phyloP scores from a whole-genome alignment of 2,113 vertebrate genomes.

The Solea senegalensis region DNA sequence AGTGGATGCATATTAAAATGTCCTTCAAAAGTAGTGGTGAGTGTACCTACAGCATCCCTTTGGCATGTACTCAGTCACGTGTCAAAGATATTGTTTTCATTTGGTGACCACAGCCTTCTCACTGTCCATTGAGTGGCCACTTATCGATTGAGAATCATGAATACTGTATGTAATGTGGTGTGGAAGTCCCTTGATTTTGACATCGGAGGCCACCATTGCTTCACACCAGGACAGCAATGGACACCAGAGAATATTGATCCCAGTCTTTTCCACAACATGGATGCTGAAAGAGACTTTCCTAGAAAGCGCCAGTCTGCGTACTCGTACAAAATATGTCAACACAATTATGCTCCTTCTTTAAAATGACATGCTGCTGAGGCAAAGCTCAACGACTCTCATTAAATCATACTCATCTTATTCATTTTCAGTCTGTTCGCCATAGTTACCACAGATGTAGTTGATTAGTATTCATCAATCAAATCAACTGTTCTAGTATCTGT shows the following conservation, averaged over 20 bases:
- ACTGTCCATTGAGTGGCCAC: neutral
- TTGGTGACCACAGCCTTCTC: neutral
- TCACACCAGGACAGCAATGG: too few relatives aligned
- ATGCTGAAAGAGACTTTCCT: neutral
- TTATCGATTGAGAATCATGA: slow-evolving; percentile 8
- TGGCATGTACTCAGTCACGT: neutral
- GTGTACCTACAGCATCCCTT: neutral
- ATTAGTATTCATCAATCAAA: slow-evolving; percentile 44
- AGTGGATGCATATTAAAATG: too few relatives aligned
- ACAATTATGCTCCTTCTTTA: slow-evolving; percentile 21
- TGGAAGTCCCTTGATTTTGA: slow-evolving; percentile 4
- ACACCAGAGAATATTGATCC: neutral
- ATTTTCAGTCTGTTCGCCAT: slow-evolving; percentile 29
- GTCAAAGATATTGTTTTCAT: slow-evolving; percentile 2
- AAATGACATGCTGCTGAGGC: slow-evolving; percentile 19
- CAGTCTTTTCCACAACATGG: neutral
- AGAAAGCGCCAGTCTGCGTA: too few relatives aligned
- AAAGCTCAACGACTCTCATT: slow-evolving; percentile 31
- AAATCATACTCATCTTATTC: slow-evolving; percentile 34
- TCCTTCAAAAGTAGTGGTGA: neutral
- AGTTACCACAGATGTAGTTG: slow-evolving; percentile 14
- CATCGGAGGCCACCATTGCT: neutral
- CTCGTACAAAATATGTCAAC: neutral
- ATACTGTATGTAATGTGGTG: slow-evolving; percentile 5
- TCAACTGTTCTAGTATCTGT: neutral